Conservation (phyloP, 2,797 vertebrate species). For the Pipistrellus nathusii region DNA sequence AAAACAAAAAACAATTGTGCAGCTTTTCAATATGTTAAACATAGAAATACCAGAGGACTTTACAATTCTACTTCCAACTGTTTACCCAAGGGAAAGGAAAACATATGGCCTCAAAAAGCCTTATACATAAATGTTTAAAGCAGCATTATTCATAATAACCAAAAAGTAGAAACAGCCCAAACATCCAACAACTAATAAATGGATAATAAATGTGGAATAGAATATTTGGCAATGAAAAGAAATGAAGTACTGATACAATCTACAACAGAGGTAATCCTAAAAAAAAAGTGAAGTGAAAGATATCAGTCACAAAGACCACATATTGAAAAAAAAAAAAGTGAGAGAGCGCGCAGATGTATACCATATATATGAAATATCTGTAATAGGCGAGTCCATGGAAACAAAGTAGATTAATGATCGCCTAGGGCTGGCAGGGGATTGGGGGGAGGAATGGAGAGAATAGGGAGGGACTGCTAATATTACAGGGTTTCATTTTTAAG, state of each 20-base stretch:
- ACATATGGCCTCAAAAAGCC: neutral
- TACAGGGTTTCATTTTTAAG: neutral
- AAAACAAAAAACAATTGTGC: neutral
- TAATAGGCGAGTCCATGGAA: neutral
- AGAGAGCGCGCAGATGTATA: neutral
- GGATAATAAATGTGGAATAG: neutral
- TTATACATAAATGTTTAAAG: neutral
- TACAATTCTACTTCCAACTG: neutral
- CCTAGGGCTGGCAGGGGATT: neutral
- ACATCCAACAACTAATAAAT: neutral
- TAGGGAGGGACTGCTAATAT: neutral
- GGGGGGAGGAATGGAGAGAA: neutral
- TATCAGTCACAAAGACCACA: neutral
- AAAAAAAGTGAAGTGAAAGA: conserved; percentile 25
- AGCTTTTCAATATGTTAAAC: conserved; percentile 38
- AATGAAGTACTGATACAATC: neutral
- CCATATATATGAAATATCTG: neutral
- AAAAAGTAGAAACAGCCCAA: neutral
- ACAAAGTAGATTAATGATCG: neutral
- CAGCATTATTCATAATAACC: neutral
- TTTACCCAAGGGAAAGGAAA: neutral
- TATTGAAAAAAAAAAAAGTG: neutral
- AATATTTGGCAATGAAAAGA: conserved; percentile 14
- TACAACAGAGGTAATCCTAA: neutral
- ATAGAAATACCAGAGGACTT: neutral